phyloP scores from a whole-genome alignment of 2,797 vertebrate species.

The Acomys russatus region DNA sequence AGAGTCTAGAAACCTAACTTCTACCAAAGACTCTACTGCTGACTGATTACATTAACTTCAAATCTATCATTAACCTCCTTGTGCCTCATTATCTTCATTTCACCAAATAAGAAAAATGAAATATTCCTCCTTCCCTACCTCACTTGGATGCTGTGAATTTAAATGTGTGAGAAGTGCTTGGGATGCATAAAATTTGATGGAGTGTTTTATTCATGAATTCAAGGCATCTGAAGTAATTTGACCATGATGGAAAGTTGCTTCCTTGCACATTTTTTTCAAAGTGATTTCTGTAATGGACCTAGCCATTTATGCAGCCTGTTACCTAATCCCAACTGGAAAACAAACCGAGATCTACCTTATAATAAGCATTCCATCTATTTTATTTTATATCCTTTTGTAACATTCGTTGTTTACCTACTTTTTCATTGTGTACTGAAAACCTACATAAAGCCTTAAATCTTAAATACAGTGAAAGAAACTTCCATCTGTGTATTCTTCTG shows the following conservation, averaged over 20 bases:
- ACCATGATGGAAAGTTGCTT: slow-evolving; percentile 82
- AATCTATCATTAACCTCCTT: slow-evolving; percentile 84
- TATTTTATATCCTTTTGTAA: slow-evolving; percentile 20
- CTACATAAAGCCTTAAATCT: slow-evolving; percentile 27
- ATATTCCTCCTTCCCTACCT: slow-evolving; percentile 82
- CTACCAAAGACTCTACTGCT: slow-evolving; percentile 76
- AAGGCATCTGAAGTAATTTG: slow-evolving; percentile 83
- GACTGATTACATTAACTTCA: slow-evolving; percentile 85
- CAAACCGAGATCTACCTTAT: slow-evolving; percentile 56
- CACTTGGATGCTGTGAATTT: slow-evolving; percentile 82
- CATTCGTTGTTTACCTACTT: slow-evolving; percentile 25
- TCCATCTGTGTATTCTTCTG: slow-evolving; percentile 32
- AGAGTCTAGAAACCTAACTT: slow-evolving; percentile 75
- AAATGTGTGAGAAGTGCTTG: slow-evolving; percentile 83
- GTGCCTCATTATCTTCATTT: slow-evolving; percentile 85
- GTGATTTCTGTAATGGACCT: slow-evolving; percentile 76
- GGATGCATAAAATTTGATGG: slow-evolving; percentile 83
- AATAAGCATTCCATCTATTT: slow-evolving; percentile 22
- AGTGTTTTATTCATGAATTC: slow-evolving; percentile 85
- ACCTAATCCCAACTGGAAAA: slow-evolving; percentile 58
- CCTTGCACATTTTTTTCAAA: slow-evolving; percentile 72
- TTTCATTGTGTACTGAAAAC: slow-evolving; percentile 23
- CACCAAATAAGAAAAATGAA: slow-evolving; percentile 84
- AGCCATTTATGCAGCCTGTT: slow-evolving; percentile 64
- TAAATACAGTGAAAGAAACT: neutral